These are phyloP conservation scores for Pangasius mekongensis DNA, from an alignment of 2,797 vertebrate species.

Conservation along the genomic window DNA sequence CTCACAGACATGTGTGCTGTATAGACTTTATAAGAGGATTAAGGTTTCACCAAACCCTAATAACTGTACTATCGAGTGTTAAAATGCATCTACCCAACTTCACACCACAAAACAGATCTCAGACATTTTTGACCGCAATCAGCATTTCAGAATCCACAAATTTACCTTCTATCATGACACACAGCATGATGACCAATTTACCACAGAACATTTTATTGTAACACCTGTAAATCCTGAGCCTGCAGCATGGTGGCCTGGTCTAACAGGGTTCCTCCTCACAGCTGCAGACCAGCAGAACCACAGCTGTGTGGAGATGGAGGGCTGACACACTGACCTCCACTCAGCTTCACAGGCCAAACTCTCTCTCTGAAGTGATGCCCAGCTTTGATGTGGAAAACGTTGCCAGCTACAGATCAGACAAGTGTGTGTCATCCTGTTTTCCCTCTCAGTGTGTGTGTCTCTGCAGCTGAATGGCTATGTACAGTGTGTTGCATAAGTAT, in stretches of 20 bases:
- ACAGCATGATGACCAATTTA: not conserved
- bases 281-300: constrained; percentile 20
- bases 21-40: not conserved
- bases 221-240: not conserved
- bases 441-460: not conserved
- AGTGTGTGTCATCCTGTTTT: not conserved
- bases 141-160: not conserved
- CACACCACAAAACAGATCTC: not conserved
- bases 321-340: constrained; percentile 55
- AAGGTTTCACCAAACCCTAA: not conserved
- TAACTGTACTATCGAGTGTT: not conserved
- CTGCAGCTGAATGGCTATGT: not conserved
- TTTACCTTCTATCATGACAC: not conserved
- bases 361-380: constrained; percentile 63
- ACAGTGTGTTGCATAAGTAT: not conserved
- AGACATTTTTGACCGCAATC: not conserved
- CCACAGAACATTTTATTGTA: not conserved
- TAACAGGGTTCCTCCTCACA: constrained; percentile 2
- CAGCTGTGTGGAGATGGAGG: constrained; percentile 32
- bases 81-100: not conserved
- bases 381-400: constrained; percentile 68
- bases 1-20: not conserved
- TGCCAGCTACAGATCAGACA: constrained; percentile 59
- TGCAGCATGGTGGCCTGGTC: not conserved
- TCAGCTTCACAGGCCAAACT: constrained; percentile 59